Evolutionary conservation across 2,113 vertebrate species (phyloP), one percentile per base, ranked within the genome.

Genomic region (Aphelocoma coerulescens): DNA sequence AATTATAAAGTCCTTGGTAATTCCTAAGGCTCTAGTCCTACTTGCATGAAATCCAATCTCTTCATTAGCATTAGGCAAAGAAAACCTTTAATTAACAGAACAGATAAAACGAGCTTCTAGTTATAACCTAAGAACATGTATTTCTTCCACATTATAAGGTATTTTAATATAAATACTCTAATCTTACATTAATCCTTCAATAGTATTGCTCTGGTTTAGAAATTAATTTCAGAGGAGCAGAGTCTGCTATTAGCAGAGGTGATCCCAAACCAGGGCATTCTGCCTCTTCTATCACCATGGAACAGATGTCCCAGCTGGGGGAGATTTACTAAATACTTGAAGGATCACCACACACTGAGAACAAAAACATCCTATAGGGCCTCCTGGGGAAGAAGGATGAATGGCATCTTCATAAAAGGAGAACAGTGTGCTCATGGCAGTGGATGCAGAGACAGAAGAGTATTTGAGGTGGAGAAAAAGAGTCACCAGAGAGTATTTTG

Each of bases 111-210:
- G 1, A 91, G 57, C 54, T 95, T 88, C 83, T 66, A 82, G 65
- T 61, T 92, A 76, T 68, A 95, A 75, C 41, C n/a, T 58, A 90
- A 86, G 73, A 93, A 78, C 87, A 88, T 48, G 58, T 49, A 74
- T 84, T 93, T 89, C 55, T 85, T 93, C 89, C 79, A 91, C 55
- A 71, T 89, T 75, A 71, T 65, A 88, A 83, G 41, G 39, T 66
- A 79, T 80, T 82, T 77, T 59, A 88, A 92, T 72, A 94, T 46
- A 90, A 96, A 88, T 71, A 85, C 80, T 83, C 28, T 87, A 93
- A 93, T 95, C 91, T 92, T 95, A 95, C 72, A 90, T 84, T 90
- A 96, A 93, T 94, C 87, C 96, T 94, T 87, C 83, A 89, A 46
- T 67, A 58, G 61, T n/a, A 65, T 78, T 86, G 51, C 76, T 86